Evolutionary conservation across 2,797 vertebrate genomes (phyloP).

Genomic region (Pseudochirops cupreus): DNA sequence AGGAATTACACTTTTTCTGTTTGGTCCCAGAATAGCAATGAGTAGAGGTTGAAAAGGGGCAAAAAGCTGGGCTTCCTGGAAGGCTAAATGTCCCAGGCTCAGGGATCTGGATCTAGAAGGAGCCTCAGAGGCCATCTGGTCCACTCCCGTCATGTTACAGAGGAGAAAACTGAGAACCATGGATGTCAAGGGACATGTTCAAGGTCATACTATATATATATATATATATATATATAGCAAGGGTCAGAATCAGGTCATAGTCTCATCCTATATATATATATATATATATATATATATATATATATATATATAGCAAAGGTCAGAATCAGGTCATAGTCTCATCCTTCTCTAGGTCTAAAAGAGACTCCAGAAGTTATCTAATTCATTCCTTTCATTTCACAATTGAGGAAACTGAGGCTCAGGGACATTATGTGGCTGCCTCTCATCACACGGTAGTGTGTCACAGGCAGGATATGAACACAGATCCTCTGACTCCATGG

Average conservation of each 20-base stretch:
- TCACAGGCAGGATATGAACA: neutral
- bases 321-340: neutral
- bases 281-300: no score
- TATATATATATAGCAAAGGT: neutral
- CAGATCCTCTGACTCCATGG: neutral
- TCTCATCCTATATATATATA: no score
- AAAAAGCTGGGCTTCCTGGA: neutral
- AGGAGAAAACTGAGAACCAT: neutral
- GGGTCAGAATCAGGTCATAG: neutral
- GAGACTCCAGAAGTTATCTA: neutral
- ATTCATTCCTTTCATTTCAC: neutral
- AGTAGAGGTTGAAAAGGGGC: neutral
- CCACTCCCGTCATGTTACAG: neutral
- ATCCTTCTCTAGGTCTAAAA: neutral
- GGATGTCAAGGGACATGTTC: neutral
- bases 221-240: no score
- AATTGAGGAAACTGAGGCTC: neutral
- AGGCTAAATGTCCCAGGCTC: neutral
- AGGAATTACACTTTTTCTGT: neutral
- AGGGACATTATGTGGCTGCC: neutral
- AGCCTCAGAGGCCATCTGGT: neutral
- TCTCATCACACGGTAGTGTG: neutral
- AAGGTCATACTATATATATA: neutral
- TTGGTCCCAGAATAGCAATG: neutral
- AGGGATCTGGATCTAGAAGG: neutral